Percentiles rank a stretch among this genome's conserved stretches.
phyloP scores from a whole-genome alignment of 2,113 vertebrate species.

The Ahaetulla prasina region DNA sequence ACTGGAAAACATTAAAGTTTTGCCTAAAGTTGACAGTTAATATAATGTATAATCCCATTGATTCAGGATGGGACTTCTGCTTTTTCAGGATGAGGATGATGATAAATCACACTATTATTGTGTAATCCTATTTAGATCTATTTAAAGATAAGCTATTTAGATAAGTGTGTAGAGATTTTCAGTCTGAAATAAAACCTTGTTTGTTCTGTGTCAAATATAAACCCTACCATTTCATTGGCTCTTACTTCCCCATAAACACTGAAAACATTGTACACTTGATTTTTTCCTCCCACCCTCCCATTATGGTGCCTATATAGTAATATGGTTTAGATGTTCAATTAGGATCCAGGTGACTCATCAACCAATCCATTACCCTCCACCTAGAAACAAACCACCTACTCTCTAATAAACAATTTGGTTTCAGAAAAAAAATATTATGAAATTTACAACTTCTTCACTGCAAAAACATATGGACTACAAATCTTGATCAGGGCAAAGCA shows the following conservation, averaged over 20 bases:
- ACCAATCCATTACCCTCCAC: too few species aligned
- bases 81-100: background rate
- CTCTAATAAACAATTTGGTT: too few species aligned
- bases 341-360: background rate
- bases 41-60: background rate
- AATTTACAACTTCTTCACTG: too few species aligned
- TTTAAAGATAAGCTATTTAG: background rate
- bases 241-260: background rate
- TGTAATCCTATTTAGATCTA: background rate
- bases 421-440: too few species aligned
- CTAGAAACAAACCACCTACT: too few species aligned
- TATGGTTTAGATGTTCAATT: background rate
- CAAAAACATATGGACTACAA: too few species aligned
- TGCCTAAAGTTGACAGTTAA: background rate
- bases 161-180: too few species aligned
- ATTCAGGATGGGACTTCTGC: background rate
- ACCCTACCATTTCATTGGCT: background rate
- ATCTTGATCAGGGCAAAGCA: too few species aligned
- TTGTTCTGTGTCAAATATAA: background rate
- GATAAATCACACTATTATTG: background rate
- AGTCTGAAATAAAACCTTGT: background rate
- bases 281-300: background rate
- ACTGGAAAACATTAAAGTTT: background rate
- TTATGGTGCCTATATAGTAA: background rate
- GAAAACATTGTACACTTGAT: background rate